These are phyloP conservation scores for Pachyramphus minor DNA, from an alignment of 2,113 vertebrate species.

Conservation along the genomic window DNA sequence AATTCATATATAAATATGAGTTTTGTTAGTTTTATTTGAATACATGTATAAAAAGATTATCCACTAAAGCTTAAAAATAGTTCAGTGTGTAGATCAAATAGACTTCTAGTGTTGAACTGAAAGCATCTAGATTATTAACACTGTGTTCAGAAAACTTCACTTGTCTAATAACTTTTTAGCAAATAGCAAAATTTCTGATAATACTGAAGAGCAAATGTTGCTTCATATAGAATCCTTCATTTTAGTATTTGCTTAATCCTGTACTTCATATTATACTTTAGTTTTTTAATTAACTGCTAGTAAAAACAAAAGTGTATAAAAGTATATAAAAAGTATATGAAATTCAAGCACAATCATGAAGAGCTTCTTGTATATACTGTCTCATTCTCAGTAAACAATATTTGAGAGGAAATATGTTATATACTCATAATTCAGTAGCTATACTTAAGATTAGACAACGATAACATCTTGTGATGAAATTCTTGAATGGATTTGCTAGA, in stretches of 20 bases:
- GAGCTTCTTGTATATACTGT: background rate
- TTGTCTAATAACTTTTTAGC: background rate
- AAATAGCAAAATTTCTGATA: slow-evolving; percentile 7
- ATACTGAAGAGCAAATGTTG: background rate
- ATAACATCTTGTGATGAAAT: slow-evolving; percentile 22
- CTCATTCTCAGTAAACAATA: background rate
- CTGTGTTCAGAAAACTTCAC: background rate
- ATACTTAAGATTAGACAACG: slow-evolving; percentile 22
- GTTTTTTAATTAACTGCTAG: slow-evolving; percentile 18
- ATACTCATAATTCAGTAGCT: slow-evolving; percentile 11
- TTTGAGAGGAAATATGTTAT: background rate
- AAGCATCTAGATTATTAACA: background rate
- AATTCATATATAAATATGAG: background rate
- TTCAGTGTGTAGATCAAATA: background rate
- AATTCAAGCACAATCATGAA: background rate
- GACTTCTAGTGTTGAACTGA: background rate
- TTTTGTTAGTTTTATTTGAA: background rate
- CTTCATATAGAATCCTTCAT: slow-evolving; percentile 8
- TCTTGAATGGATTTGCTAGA: background rate
- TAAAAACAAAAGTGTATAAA: background rate
- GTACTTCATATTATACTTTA: background rate
- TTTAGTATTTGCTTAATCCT: slow-evolving; percentile 35
- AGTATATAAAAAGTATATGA: background rate
- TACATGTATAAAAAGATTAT: background rate
- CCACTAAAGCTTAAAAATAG: background rate